Percentiles rank a stretch among this genome's conserved stretches.
These are phyloP conservation scores for Cryptomyrus ogoouensis DNA, from an alignment of 2,113 vertebrate species.

Conservation along the genomic window DNA sequence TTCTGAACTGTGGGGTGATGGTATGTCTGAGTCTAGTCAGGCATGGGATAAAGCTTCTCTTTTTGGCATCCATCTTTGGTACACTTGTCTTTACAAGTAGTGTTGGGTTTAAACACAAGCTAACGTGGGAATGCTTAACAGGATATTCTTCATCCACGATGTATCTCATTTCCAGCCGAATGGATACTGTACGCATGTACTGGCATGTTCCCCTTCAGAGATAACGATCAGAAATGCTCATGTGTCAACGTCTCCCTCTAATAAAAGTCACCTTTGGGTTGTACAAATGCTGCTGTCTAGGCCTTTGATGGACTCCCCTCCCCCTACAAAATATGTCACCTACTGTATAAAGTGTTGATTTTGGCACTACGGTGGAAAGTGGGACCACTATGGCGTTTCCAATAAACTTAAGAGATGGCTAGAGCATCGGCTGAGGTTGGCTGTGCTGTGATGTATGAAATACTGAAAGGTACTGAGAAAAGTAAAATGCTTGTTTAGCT, in stretches of 20 bases:
- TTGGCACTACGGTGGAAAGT: background rate
- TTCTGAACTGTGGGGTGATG: background rate
- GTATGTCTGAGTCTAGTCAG: background rate
- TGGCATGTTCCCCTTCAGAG: background rate
- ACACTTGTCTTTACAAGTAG: background rate
- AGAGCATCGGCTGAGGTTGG: background rate
- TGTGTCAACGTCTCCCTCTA: background rate
- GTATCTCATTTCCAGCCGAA: background rate
- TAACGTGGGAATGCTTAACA: background rate
- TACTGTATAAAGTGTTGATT: background rate
- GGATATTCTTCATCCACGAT: background rate
- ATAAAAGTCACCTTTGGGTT: background rate
- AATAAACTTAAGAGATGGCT: background rate
- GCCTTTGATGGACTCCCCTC: background rate
- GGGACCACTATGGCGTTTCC: background rate
- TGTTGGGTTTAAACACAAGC: background rate
- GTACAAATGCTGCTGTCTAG: background rate
- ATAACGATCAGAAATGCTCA: background rate
- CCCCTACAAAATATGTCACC: background rate
- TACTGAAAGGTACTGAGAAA: constrained; percentile 1
- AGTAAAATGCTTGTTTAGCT: background rate
- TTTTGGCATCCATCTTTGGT: background rate
- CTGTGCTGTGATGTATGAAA: background rate
- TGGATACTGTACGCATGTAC: background rate
- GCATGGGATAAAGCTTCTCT: background rate